Evolutionary conservation across 2,113 vertebrate species (phyloP), one percentile per base, ranked within the genome.

Genomic region (Syngnathus floridae): DNA sequence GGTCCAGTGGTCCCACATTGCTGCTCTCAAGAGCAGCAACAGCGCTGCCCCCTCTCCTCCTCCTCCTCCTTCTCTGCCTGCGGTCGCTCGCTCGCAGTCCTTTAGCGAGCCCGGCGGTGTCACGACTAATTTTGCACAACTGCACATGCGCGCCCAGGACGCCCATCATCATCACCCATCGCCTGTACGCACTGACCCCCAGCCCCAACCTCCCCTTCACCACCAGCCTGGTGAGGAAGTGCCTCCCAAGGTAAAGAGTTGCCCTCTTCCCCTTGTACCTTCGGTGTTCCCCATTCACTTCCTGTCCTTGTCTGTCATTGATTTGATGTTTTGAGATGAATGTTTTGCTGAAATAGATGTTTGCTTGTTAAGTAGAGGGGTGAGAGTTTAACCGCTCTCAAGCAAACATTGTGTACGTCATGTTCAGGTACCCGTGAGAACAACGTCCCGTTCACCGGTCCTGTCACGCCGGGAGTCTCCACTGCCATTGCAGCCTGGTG

Each of bases 1-100:
- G 94, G 94, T 96, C 91, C 94, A 95, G 91, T 96, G 96, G 95
- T 96, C 95, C 87, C 95, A 98, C 91, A 94, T 97, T 93, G 94
- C 95, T 85, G 95, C 96, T 92, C 92, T 98, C 91, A 98, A 97
- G 93, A 98, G 92, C 93, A 96, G 91, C 92, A 87, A 81, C 84
- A 86, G 70, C 45, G 81, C 86, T 0, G 74, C 86, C 62, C 85
- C 87, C 77, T 82, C 83, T 80, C 78, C 84, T 84, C 82, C 80
- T 79, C 73, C 78, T 88, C 93, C 77, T 68, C 73, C 78, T 88
- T 93, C 79, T 91, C 93, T 93, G 86, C 93, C 93, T 84, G 93
- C 93, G 87, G 85, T 87, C 22, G 91, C 93, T 85, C 91, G 93
- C 90, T 97, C 94, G 87, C 95, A 97, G 92, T 98, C 95, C 90